Base-by-base conservation (phyloP, 2,888 invertebrate genomes). In the Argynnis bischoffii region DNA sequence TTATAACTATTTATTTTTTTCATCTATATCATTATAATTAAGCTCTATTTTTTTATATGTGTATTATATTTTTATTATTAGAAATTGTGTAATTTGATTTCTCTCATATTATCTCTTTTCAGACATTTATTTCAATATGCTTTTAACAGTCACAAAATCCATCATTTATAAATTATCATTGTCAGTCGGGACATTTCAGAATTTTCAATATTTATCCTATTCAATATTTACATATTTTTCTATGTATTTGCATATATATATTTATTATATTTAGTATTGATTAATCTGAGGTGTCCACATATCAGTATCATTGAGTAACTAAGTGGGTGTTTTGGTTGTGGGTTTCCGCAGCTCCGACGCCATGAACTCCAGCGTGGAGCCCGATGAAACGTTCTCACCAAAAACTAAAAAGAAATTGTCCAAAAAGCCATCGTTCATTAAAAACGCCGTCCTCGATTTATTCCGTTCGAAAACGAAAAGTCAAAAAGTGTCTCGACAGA, bases 341-440 rank as follows among this genome's bases (percentile, higher is more conserved):
- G 92, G 90, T 91, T 90, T 92, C 91, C 92, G 85, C 92, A 93
- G 92, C 86, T 89, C 91, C 72, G 92, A 92, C 79, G 91, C 83
- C 87, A 89, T 90, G 89, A 90, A 90, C 86, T 91, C 92, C 80
- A 92, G 90, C 78, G 81, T 87, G 83, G 93, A 93, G 84, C 90
- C 86, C 82, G 92, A 93, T 81, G 92, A 92, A 80, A 87, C 91
- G 72, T 89, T 91, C 82, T 92, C 93, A 70, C 93, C 93, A 82
- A 93, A 93, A 91, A 92, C 92, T 81, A 93, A 92, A 91, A 93
- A 93, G 92, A 93, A 93, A 92, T 85, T 93, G 63, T 92, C 93
- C 57, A 93, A 93, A 92, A 93, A 93, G 79, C 92, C 93, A 66
- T 93, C 93, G 74, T 93, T 93, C 81, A 92, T 93, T 74, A 93